Conservation (phyloP, 2,888 invertebrate genomes). For the Nephrocerus scutellatus region DNA sequence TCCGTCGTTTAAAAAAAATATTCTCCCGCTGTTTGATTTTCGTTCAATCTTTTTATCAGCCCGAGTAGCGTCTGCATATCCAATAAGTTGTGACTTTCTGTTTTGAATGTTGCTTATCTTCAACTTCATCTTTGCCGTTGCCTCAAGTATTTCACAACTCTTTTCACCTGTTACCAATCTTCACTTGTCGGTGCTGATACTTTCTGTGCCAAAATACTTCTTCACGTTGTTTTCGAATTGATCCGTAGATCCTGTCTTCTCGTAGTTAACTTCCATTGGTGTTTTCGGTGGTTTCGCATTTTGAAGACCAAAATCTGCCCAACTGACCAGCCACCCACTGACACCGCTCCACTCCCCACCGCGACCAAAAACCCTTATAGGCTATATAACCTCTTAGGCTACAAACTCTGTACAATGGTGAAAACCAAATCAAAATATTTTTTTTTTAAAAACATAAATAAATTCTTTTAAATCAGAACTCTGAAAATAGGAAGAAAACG, state of each 20-base stretch:
- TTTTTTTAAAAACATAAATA: no score
- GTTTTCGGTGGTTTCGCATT: slow-evolving; percentile 16
- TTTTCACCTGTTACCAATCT: slow-evolving; percentile 31
- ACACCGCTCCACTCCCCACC: no score
- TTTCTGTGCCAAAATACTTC: slow-evolving; percentile 25
- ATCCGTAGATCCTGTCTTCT: slow-evolving; percentile 9
- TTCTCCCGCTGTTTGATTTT: slow-evolving; percentile 32
- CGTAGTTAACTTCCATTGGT: slow-evolving; percentile 16
- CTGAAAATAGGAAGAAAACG: no score
- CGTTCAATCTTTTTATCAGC: slow-evolving; percentile 27
- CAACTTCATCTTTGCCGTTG: slow-evolving; percentile 10
- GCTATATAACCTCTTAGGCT: no score
- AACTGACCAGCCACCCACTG: no score
- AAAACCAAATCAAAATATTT: no score
- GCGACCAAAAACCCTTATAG: no score
- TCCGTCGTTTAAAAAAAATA: slow-evolving; percentile 19
- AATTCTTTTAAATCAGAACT: no score
- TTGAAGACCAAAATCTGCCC: slow-evolving; percentile 18
- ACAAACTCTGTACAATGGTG: no score
- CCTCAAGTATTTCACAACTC: slow-evolving; percentile 26
- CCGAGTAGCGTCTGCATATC: slow-evolving; percentile 35
- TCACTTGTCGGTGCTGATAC: slow-evolving; percentile 24
- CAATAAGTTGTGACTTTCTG: slow-evolving; percentile 4
- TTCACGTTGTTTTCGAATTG: slow-evolving; percentile 11
- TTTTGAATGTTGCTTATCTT: slow-evolving; percentile 3